A percentile compares a stretch with the other conserved stretches of the same genome.
Conservation (phyloP, 2,113 vertebrate species). For the Verasper variegatus region DNA sequence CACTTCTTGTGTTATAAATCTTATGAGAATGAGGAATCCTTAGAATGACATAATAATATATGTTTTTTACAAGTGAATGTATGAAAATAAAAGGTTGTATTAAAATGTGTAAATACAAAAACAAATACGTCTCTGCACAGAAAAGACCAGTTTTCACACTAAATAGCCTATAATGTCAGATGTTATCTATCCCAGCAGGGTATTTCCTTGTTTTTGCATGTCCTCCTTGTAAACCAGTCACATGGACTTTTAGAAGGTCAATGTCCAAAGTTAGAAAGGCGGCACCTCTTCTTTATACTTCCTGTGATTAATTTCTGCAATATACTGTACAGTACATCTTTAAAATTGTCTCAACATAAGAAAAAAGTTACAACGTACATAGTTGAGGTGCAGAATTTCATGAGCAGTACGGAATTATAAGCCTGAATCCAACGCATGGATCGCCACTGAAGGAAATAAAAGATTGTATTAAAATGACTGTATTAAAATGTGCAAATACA, state of each 20-base stretch:
- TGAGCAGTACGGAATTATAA: constrained; percentile 28
- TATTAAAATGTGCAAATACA: not conserved
- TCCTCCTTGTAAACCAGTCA: too few species aligned
- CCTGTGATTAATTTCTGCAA: constrained; percentile 12
- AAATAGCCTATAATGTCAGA: not conserved
- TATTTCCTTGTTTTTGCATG: not conserved
- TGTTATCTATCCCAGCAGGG: constrained; percentile 7
- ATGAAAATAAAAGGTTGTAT: constrained; percentile 5
- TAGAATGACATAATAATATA: not conserved
- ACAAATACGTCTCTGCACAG: constrained; percentile 12
- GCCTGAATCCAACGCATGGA: constrained; percentile 33
- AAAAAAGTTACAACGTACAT: constrained; percentile 3
- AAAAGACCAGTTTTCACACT: not conserved
- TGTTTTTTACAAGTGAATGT: not conserved
- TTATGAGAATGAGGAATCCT: not conserved
- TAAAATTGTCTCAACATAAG: constrained; percentile 27
- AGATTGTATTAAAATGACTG: not conserved
- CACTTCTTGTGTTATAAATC: not conserved
- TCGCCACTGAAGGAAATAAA: constrained; percentile 39
- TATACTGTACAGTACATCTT: constrained; percentile 16
- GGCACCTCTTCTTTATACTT: not conserved
- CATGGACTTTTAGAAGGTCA: not conserved
- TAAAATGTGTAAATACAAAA: constrained; percentile 1
- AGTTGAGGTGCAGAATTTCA: constrained; percentile 31
- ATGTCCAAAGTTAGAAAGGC: not conserved